These are phyloP conservation scores for Strigops habroptila DNA, from an alignment of 2,113 vertebrate genomes.

Conservation along the genomic window DNA sequence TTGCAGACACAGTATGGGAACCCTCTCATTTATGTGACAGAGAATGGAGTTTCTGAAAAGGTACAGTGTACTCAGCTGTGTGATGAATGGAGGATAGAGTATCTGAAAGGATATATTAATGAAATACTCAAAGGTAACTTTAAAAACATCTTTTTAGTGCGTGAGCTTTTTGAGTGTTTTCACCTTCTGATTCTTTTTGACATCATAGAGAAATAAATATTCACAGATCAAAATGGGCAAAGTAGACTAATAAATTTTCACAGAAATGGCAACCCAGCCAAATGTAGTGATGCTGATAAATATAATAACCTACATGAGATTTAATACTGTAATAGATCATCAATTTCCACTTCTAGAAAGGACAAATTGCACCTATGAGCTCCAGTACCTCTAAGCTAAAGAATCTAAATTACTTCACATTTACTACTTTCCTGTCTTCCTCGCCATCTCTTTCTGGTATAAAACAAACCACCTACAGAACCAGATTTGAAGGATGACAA, in stretches of 20 bases:
- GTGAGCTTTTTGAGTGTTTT: not conserved
- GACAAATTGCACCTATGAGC: not conserved
- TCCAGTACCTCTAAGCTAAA: not conserved
- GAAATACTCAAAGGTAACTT: constrained; percentile 92
- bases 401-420: not conserved
- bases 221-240: not conserved
- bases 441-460: not conserved
- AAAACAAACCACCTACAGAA: not conserved
- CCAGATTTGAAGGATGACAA: not conserved
- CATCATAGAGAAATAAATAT: not conserved
- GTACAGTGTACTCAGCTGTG: constrained; percentile 82
- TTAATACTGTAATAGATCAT: not conserved
- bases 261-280: not conserved
- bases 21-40: constrained; percentile 87
- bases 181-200: not conserved
- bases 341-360: not conserved
- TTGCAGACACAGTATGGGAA: constrained; percentile 89
- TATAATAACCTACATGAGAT: not conserved
- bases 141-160: not conserved
- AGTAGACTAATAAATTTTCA: not conserved
- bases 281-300: not conserved
- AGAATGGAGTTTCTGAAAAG: constrained; percentile 90
- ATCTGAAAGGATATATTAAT: constrained; percentile 88
- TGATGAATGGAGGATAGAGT: constrained; percentile 90
- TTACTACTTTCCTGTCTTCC: not conserved